Conservation (phyloP, 2,797 vertebrate genomes). For the Eremophila alpestris region DNA sequence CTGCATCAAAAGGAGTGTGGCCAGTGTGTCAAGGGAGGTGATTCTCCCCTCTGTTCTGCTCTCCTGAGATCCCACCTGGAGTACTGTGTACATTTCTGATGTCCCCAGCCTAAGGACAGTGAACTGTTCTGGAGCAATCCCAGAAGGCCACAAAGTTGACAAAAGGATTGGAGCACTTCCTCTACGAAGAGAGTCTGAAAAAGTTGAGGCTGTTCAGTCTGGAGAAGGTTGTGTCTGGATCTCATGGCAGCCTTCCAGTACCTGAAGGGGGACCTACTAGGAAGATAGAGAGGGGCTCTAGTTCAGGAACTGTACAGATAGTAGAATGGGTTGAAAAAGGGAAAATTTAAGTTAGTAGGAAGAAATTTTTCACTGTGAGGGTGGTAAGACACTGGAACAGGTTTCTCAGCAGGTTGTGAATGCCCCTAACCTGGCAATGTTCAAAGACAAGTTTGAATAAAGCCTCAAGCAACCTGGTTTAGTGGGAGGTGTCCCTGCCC, state of each 20-base stretch:
- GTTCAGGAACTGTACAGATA: not conserved
- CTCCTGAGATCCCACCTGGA: not conserved
- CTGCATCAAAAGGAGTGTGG: not conserved
- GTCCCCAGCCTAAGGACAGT: not conserved
- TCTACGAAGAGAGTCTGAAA: fast-evolving
- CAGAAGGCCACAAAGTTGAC: not conserved
- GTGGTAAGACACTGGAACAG: not conserved
- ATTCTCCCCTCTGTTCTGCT: not conserved
- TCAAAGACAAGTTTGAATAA: not conserved
- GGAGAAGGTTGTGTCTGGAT: not conserved
- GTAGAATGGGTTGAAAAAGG: not conserved
- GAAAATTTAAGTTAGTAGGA: not conserved
- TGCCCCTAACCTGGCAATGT: not conserved
- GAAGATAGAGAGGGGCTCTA: not conserved
- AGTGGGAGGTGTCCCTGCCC: not conserved
- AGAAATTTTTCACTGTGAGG: not conserved
- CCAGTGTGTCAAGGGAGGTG: not conserved
- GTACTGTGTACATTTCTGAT: not conserved
- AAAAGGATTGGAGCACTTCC: not conserved
- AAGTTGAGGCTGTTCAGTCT: not conserved
- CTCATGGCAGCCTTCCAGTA: not conserved
- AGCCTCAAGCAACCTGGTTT: not conserved
- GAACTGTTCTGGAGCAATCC: not conserved
- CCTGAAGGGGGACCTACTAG: not conserved
- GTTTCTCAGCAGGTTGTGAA: fast-evolving